phyloP scores from a whole-genome alignment of 2,113 vertebrate genomes.

The Cephalopterus ornatus region DNA sequence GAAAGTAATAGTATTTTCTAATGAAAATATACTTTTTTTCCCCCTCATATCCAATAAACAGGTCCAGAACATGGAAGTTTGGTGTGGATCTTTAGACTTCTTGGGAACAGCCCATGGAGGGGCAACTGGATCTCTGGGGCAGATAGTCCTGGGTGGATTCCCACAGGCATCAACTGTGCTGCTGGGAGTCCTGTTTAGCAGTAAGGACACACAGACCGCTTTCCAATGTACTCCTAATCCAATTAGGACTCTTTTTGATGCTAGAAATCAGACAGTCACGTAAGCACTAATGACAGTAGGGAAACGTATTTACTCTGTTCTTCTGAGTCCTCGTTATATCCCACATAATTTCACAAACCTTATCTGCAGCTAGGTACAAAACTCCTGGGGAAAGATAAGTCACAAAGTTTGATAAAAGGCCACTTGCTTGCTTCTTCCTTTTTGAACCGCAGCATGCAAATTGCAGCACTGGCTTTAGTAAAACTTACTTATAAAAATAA shows the following conservation, averaged over 20 bases:
- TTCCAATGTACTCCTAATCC: neutral
- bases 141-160: neutral
- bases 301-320: neutral
- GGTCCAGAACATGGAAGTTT: neutral
- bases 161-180: neutral
- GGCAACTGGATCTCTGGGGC: neutral
- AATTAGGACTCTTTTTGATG: neutral
- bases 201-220: neutral
- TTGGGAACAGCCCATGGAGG: neutral
- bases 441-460: neutral
- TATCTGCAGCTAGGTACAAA: neutral
- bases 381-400: neutral
- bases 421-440: neutral
- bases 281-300: neutral
- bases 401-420: neutral
- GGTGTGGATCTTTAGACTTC: neutral
- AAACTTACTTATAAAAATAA: neutral
- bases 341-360: neutral
- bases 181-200: neutral
- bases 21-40: neutral
- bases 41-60: neutral
- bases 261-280: neutral
- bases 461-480: neutral
- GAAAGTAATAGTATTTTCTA: neutral
- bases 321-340: neutral